Conservation (phyloP, 2,113 vertebrate species). For the Brachyhypopomus occidentalis region DNA sequence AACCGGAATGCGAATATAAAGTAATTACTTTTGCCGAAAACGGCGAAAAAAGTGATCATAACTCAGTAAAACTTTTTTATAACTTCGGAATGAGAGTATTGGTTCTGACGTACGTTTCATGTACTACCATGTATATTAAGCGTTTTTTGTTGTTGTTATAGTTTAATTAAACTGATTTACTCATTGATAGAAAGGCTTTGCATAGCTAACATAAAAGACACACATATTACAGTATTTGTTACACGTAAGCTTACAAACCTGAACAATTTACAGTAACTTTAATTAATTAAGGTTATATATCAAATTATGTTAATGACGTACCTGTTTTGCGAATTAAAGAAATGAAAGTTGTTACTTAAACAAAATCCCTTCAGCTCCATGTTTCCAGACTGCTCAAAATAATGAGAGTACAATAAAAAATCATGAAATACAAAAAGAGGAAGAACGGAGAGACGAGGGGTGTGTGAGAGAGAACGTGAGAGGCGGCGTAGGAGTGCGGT, state of each 20-base stretch:
- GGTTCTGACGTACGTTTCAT: too few relatives aligned
- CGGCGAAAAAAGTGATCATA: not conserved
- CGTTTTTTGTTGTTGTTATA: too few relatives aligned
- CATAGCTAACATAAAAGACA: too few relatives aligned
- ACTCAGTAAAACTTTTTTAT: too few relatives aligned
- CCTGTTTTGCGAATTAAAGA: slow-evolving; percentile 55
- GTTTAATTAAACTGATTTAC: too few relatives aligned
- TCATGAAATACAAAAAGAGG: not conserved
- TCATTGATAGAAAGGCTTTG: too few relatives aligned
- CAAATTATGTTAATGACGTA: slow-evolving; percentile 34
- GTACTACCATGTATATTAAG: too few relatives aligned
- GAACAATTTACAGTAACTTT: not conserved
- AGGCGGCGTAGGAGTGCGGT: not conserved
- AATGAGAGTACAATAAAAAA: too few relatives aligned
- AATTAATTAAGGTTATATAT: not conserved
- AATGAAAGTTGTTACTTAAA: slow-evolving; percentile 51
- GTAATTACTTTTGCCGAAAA: too few relatives aligned
- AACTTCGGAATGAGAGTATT: too few relatives aligned
- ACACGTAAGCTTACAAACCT: not conserved
- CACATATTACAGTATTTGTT: too few relatives aligned
- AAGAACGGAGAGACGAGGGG: not conserved
- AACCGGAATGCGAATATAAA: too few relatives aligned
- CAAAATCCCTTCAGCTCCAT: slow-evolving; percentile 64
- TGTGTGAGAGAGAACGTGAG: not conserved
- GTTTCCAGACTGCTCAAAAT: not conserved